phyloP scores from a whole-genome alignment of 2,797 vertebrate species.

The Melanotaenia nigrans region DNA sequence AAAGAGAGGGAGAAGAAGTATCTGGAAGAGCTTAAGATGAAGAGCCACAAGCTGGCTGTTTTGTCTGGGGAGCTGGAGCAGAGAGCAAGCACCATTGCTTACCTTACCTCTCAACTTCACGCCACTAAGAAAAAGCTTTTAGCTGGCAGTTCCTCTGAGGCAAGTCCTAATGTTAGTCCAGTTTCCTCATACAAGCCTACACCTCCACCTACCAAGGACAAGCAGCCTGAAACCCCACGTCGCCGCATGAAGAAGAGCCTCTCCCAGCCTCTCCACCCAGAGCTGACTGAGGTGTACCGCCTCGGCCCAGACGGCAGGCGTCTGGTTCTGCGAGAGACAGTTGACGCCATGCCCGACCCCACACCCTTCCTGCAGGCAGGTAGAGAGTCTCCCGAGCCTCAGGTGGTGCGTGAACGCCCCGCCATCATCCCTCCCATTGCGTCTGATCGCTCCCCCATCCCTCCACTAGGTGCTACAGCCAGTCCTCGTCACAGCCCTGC shows the following conservation, averaged over 20 bases:
- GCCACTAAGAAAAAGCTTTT: constrained; percentile 94
- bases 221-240: constrained; percentile 93
- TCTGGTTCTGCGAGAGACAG: constrained; percentile 87
- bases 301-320: constrained; percentile 90
- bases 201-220: constrained; percentile 87
- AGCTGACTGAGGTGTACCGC: constrained; percentile 94
- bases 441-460: constrained; percentile 78
- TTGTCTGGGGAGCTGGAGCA: constrained; percentile 96
- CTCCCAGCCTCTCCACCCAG: constrained; percentile 94
- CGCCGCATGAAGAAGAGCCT: constrained; percentile 98
- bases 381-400: constrained; percentile 87
- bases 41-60: constrained; percentile 94
- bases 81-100: constrained; percentile 93
- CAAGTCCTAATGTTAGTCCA: constrained; percentile 88
- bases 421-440: constrained; percentile 93
- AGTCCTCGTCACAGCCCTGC: constrained; percentile 84
- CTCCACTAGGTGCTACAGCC: constrained; percentile 69
- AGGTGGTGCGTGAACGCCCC: constrained; percentile 89
- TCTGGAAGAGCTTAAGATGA: constrained; percentile 96
- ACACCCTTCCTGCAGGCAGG: constrained; percentile 94
- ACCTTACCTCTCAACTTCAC: constrained; percentile 95
- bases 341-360: constrained; percentile 97
- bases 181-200: constrained; percentile 88
- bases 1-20: constrained; percentile 96
- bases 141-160: constrained; percentile 86